Evolutionary conservation across 2,113 vertebrate species (phyloP).

Genomic region (Bufo gargarizans): DNA sequence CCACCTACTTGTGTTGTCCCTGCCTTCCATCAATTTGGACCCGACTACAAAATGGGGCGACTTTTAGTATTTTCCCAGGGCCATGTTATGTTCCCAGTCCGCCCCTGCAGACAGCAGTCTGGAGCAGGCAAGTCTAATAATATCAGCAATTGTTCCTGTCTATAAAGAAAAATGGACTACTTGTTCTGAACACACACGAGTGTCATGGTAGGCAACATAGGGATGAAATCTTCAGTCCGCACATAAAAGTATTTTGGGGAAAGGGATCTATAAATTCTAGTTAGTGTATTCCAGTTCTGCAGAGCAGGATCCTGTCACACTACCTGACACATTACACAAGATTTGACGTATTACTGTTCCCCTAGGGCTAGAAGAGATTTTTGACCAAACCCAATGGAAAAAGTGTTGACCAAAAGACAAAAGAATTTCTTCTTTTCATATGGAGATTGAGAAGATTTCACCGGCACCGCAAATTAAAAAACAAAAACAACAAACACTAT

Average conservation of each 20-base stretch:
- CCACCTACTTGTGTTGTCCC: too few relatives aligned
- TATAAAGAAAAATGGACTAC: too few relatives aligned
- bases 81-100: too few relatives aligned
- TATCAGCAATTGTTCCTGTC: too few relatives aligned
- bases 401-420: slow-evolving; percentile 23
- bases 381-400: slow-evolving; percentile 28
- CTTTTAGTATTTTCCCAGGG: too few relatives aligned
- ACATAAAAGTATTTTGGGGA: not conserved
- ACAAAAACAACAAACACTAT: slow-evolving; percentile 13
- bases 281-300: not conserved
- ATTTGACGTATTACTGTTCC: slow-evolving; percentile 22
- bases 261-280: not conserved
- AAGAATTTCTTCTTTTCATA: slow-evolving; percentile 46
- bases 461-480: slow-evolving; percentile 12
- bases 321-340: not conserved
- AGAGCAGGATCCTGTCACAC: not conserved
- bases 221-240: too few relatives aligned
- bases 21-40: too few relatives aligned
- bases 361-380: slow-evolving; percentile 42
- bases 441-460: slow-evolving; percentile 42
- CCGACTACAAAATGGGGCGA: too few relatives aligned
- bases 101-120: too few relatives aligned
- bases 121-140: too few relatives aligned
- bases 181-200: too few relatives aligned
- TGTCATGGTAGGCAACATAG: not conserved